Percentiles rank a stretch among this genome's conserved stretches.
Conservation (phyloP, 2,797 vertebrate genomes). For the Sebastes iracundus region DNA sequence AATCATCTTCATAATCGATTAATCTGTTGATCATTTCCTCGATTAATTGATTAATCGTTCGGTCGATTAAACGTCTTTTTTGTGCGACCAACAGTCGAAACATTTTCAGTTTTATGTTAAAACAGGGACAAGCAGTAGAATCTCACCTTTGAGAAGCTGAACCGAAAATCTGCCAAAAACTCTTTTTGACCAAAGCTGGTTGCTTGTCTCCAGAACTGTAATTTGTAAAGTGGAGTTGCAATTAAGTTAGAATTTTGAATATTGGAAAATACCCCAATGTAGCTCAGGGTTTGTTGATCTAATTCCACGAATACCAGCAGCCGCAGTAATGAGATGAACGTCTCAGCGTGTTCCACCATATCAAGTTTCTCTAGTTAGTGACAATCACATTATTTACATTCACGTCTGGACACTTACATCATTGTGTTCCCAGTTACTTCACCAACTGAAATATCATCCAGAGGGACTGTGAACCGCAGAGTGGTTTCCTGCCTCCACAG, state of each 20-base stretch:
- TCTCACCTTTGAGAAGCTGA: background rate
- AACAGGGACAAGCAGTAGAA: background rate
- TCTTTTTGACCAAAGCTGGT: background rate
- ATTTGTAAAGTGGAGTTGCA: background rate
- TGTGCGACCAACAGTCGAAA: background rate
- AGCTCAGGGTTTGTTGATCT: background rate
- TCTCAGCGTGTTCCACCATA: background rate
- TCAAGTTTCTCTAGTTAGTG: background rate
- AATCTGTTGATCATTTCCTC: too few species aligned
- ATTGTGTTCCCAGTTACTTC: background rate
- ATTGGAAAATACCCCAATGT: background rate
- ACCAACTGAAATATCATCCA: background rate
- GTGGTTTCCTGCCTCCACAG: slow-evolving; percentile 2
- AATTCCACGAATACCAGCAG: background rate
- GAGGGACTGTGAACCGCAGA: background rate
- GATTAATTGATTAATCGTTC: too few species aligned
- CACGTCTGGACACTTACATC: background rate
- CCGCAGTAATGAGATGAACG: background rate
- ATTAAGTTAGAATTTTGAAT: background rate
- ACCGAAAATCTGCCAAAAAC: background rate
- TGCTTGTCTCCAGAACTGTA: background rate
- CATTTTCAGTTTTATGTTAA: background rate
- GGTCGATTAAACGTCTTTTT: background rate
- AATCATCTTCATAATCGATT: too few species aligned
- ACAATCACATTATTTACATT: background rate